Evolutionary conservation across 92 coral and sea anemone genomes (phyloP).

Genomic region (Plumapathes pennacea): DNA sequence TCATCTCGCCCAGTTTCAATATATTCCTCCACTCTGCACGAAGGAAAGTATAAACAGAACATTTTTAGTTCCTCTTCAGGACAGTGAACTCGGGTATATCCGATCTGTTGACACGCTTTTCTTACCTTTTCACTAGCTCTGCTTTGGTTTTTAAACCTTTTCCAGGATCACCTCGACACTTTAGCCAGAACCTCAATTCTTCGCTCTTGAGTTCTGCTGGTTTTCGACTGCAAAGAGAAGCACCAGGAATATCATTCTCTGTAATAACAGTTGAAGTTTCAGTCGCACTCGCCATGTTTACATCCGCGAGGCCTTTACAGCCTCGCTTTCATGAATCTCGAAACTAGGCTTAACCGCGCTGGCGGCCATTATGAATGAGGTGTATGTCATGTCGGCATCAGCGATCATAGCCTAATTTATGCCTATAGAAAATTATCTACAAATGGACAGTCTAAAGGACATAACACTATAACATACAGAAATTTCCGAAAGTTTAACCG

Average conservation of each 20-base stretch:
- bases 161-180: constrained; percentile 26
- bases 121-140: constrained; percentile 18
- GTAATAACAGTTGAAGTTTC: too few species aligned
- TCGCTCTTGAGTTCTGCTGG: constrained; percentile 5
- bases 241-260: constrained; percentile 17
- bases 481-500: constrained; percentile 2
- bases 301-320: too few species aligned
- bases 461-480: neutral
- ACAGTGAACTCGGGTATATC: too few species aligned
- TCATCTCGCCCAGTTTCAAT: too few species aligned
- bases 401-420: constrained; percentile 23
- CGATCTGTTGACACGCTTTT: too few species aligned
- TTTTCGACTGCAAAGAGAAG: constrained; percentile 7
- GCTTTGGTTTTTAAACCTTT: constrained; percentile 32
- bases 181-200: constrained; percentile 31
- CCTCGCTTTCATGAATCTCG: too few species aligned
- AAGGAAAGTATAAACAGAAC: too few species aligned
- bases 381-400: constrained; percentile 15
- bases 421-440: constrained; percentile 3
- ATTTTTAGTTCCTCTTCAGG: too few species aligned
- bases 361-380: too few species aligned
- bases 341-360: too few species aligned
- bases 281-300: too few species aligned
- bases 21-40: too few species aligned
- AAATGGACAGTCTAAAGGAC: neutral